phyloP scores from a whole-genome alignment of 2,888 invertebrate genomes.

The Drosophila sordidula region DNA sequence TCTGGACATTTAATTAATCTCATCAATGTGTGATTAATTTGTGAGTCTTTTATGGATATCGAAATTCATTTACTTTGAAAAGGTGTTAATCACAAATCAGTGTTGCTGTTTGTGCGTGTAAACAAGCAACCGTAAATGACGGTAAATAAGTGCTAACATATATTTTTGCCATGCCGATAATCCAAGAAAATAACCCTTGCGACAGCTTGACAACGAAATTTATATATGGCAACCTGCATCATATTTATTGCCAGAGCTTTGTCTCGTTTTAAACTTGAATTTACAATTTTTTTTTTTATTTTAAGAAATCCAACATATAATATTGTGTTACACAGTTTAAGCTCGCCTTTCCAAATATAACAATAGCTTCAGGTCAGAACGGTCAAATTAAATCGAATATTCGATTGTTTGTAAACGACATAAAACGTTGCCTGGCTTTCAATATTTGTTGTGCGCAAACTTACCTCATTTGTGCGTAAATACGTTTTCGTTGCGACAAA shows the following conservation, averaged over 20 bases:
- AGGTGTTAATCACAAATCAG: neutral
- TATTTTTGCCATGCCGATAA: neutral
- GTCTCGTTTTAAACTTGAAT: neutral
- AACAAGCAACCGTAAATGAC: neutral
- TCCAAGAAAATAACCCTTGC: neutral
- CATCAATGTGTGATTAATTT: slow-evolving; percentile 33
- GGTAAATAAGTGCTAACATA: too few relatives aligned
- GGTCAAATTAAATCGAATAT: neutral
- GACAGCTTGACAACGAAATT: neutral
- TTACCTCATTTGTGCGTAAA: neutral
- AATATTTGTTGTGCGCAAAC: neutral
- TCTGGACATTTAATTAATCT: slow-evolving; percentile 45
- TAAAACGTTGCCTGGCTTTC: too few relatives aligned
- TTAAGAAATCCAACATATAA: too few relatives aligned
- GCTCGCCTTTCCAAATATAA: neutral
- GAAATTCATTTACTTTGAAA: neutral
- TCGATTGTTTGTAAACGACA: too few relatives aligned
- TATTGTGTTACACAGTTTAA: neutral
- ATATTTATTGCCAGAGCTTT: neutral
- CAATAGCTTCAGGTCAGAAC: neutral
- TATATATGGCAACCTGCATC: neutral
- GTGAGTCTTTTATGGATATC: neutral
- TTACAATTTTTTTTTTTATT: too few relatives aligned
- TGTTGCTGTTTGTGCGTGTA: neutral
- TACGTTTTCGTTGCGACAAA: neutral